Percentiles rank a stretch among this genome's conserved stretches.
Evolutionary conservation across 2,113 vertebrate species (phyloP).

Genomic region (Vimba vimba): DNA sequence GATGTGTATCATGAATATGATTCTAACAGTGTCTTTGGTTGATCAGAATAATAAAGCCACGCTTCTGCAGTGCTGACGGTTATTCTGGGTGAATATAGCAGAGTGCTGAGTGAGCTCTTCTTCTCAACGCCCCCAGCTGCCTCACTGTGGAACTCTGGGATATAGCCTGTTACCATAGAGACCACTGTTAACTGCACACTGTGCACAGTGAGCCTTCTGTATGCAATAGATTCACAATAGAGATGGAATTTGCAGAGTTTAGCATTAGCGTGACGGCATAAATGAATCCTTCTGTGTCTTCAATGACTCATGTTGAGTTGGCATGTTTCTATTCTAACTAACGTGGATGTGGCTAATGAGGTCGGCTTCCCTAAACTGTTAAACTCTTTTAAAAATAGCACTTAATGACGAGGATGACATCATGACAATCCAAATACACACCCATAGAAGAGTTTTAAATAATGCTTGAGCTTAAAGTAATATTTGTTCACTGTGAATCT

Average conservation of each 20-base stretch:
- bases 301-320: not conserved
- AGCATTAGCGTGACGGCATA: not conserved
- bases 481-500: slow-evolving; percentile 1
- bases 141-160: slow-evolving; percentile 47
- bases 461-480: not conserved
- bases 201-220: slow-evolving; percentile 6
- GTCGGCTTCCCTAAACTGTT: not conserved
- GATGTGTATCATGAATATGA: not conserved
- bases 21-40: not conserved
- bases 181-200: slow-evolving; percentile 21
- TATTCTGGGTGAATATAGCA: slow-evolving; percentile 58
- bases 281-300: not conserved
- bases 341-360: not conserved
- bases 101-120: slow-evolving; percentile 70
- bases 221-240: slow-evolving; percentile 11
- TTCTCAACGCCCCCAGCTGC: slow-evolving; percentile 48
- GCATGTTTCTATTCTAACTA: slow-evolving; percentile 11
- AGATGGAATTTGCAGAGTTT: not conserved
- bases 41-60: not conserved
- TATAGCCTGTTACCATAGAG: slow-evolving; percentile 45
- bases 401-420: not conserved
- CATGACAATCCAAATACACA: not conserved
- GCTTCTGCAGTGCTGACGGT: slow-evolving; percentile 24
- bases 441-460: not conserved
- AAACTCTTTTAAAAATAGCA: not conserved